A percentile compares a stretch with the other conserved stretches of the same genome.
These are phyloP conservation scores for Vultur gryphus DNA, from an alignment of 2,797 vertebrate species.

Conservation along the genomic window DNA sequence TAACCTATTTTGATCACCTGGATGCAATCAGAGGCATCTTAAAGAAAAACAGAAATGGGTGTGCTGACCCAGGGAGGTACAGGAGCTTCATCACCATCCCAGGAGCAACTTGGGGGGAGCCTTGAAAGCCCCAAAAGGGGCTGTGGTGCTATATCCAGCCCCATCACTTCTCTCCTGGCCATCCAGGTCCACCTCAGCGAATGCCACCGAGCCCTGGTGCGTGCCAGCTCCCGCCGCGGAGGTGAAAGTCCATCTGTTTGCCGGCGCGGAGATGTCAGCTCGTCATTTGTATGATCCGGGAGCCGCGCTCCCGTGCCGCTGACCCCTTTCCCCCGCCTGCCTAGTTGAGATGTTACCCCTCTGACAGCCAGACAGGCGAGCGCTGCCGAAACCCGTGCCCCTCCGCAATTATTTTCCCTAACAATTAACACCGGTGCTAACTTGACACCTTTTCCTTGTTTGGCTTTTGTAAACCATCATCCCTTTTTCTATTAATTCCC, in stretches of 20 bases:
- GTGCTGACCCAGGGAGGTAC: background rate
- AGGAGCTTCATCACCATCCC: background rate
- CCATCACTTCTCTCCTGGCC: background rate
- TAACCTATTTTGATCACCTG: background rate
- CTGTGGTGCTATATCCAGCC: background rate
- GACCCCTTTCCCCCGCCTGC: constrained; percentile 17
- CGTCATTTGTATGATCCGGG: background rate
- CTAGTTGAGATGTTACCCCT: constrained; percentile 86
- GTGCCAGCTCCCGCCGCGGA: background rate
- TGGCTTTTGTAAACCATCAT: constrained; percentile 80
- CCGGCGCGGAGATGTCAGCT: background rate
- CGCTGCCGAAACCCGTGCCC: background rate
- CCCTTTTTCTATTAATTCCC: constrained; percentile 83
- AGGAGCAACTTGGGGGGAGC: background rate
- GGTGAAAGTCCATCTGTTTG: constrained; percentile 17
- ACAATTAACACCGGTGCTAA: constrained; percentile 86
- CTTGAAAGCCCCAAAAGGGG: background rate
- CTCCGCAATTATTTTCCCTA: constrained; percentile 77
- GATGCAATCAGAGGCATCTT: background rate
- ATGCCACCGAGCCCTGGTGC: accelerated
- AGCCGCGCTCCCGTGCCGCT: background rate
- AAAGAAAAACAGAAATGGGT: background rate
- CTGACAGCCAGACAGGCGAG: constrained; percentile 80
- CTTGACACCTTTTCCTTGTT: constrained; percentile 82
- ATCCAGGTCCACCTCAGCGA: background rate